A percentile compares a stretch with the other conserved stretches of the same genome.
Conservation (phyloP, 2,888 invertebrate species). For the Calliscelio sp. region DNA sequence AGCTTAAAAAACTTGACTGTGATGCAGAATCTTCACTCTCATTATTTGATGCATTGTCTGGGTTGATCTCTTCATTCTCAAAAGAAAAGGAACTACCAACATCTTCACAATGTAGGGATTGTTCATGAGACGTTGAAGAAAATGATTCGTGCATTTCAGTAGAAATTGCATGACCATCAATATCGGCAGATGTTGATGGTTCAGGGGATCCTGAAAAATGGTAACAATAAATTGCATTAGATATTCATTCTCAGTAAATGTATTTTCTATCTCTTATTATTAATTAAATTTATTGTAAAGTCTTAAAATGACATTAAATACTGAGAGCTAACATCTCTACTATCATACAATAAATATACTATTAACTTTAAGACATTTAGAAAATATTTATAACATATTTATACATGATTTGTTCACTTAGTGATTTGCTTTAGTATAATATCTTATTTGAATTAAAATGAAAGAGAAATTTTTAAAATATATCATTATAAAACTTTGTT, state of each 20-base stretch:
- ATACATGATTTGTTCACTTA: neutral
- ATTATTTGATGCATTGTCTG: neutral
- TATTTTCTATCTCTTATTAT: neutral
- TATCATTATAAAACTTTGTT: no score
- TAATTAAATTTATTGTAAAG: neutral
- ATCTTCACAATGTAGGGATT: neutral
- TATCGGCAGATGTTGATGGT: neutral
- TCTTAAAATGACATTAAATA: neutral
- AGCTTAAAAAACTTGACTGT: neutral
- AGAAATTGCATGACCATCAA: neutral
- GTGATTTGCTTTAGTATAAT: neutral
- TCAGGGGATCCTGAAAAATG: neutral
- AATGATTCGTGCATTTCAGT: slow-evolving; percentile 6
- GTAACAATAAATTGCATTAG: neutral
- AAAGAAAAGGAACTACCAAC: neutral
- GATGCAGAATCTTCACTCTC: slow-evolving; percentile 1
- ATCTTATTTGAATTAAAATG: neutral
- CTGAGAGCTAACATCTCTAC: neutral
- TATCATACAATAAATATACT: no score
- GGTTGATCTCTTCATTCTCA: neutral
- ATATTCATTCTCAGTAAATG: no score
- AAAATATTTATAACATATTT: neutral
- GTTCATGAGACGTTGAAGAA: neutral
- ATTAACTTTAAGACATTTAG: no score
- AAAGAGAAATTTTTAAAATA: neutral